A percentile compares a stretch with the other conserved stretches of the same genome.
Conservation (phyloP, 1,140 invertebrate genomes). For the Proales similis region DNA sequence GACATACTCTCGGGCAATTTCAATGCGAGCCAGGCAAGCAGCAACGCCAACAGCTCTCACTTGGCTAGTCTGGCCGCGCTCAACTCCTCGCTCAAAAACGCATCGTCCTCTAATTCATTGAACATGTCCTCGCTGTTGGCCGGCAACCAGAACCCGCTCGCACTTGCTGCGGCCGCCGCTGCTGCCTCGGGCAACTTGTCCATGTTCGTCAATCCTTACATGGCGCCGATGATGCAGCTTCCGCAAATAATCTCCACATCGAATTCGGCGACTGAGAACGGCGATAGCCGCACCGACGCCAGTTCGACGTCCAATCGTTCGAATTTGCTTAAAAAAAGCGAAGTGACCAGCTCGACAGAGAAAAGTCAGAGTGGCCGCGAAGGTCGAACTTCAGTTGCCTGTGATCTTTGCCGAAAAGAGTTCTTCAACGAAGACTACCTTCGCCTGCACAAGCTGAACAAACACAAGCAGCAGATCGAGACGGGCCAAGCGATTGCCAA, state of each 20-base stretch:
- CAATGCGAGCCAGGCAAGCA: not conserved
- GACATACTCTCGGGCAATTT: not conserved
- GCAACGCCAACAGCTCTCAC: not conserved
- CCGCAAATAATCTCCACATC: conserved; percentile 5
- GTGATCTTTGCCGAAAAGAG: conserved; percentile 33
- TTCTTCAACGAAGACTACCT: conserved; percentile 34
- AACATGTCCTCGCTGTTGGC: conserved; percentile 5
- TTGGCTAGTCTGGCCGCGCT: not conserved
- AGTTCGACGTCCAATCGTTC: conserved; percentile 2
- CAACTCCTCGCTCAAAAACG: not conserved
- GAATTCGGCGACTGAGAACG: not conserved
- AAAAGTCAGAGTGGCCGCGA: not conserved
- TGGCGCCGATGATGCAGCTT: conserved; percentile 36
- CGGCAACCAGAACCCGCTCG: conserved; percentile 7
- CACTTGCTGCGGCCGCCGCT: conserved; percentile 22
- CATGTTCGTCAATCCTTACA: conserved; percentile 37
- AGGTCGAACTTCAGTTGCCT: conserved; percentile 3
- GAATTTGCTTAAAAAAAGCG: no score
- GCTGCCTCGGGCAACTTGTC: conserved; percentile 12
- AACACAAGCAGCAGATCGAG: conserved; percentile 7
- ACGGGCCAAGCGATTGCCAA: not conserved
- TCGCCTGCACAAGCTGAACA: conserved; percentile 20
- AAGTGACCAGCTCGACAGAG: no score
- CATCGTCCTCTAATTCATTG: not conserved
- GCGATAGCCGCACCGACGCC: conserved; percentile 3